Evolutionary conservation across 2,113 vertebrate genomes (phyloP).

Genomic region (Myotis davidii): DNA sequence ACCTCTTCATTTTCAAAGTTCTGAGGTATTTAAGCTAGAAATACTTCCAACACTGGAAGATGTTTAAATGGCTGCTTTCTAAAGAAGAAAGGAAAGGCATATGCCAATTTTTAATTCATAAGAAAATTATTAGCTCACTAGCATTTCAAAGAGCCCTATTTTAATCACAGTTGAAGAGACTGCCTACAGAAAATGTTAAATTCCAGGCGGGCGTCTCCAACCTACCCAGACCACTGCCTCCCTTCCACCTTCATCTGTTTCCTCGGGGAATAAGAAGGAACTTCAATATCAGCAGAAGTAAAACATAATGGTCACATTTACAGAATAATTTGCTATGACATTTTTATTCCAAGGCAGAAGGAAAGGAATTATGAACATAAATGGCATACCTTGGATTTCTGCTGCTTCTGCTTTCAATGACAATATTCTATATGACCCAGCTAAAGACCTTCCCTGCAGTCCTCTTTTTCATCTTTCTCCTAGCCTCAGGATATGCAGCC

Average conservation of each 20-base stretch:
- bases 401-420: not conserved
- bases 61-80: slow-evolving; percentile 64
- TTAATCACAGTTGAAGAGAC: slow-evolving; percentile 67
- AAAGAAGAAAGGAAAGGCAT: slow-evolving; percentile 60
- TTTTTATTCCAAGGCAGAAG: slow-evolving; percentile 69
- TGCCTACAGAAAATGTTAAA: slow-evolving; percentile 66
- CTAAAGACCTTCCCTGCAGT: not conserved
- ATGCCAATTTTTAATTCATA: slow-evolving; percentile 74
- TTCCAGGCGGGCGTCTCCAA: not conserved
- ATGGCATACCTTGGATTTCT: not conserved
- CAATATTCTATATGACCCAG: not conserved
- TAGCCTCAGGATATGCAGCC: not conserved
- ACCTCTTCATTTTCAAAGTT: slow-evolving; percentile 70
- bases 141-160: slow-evolving; percentile 68
- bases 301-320: slow-evolving; percentile 73
- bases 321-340: slow-evolving; percentile 68
- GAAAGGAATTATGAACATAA: not conserved
- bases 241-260: slow-evolving; percentile 10
- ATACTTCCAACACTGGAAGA: slow-evolving; percentile 38
- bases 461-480: not conserved
- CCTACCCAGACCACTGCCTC: slow-evolving; percentile 14
- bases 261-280: not conserved
- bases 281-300: slow-evolving; percentile 74
- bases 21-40: slow-evolving; percentile 72
- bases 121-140: slow-evolving; percentile 74